phyloP scores from a whole-genome alignment of 2,888 invertebrate species.

The Anorthoa munda region DNA sequence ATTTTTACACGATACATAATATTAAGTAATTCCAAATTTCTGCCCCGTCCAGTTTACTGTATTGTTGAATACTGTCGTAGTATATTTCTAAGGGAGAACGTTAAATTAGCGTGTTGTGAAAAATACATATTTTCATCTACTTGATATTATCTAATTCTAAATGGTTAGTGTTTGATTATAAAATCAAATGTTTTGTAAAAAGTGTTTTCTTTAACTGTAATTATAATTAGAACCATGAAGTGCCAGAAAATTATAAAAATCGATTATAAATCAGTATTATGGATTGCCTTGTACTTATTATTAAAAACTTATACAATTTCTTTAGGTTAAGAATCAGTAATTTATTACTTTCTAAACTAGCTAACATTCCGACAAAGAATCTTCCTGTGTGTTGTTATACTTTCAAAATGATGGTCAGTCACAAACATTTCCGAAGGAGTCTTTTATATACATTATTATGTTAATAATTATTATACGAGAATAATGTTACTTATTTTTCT shows the following conservation, averaged over 20 bases:
- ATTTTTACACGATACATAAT: constrained; percentile 38
- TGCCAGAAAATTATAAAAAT: constrained; percentile 72
- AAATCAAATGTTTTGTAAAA: constrained; percentile 63
- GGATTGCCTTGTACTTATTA: constrained; percentile 74
- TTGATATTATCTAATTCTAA: constrained; percentile 57
- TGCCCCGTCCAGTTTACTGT: constrained; percentile 72
- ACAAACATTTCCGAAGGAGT: constrained; percentile 59
- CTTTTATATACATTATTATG: constrained; percentile 53
- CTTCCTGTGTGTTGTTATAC: constrained; percentile 43
- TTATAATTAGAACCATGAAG: constrained; percentile 66
- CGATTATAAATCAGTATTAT: constrained; percentile 75
- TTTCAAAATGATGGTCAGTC: constrained; percentile 55
- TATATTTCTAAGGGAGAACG: constrained; percentile 37
- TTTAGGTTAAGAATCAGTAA: constrained; percentile 63
- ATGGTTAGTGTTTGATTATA: constrained; percentile 66
- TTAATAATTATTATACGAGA: constrained; percentile 55
- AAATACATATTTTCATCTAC: constrained; percentile 58
- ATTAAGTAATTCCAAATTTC: constrained; percentile 62
- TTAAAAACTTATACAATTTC: constrained; percentile 63
- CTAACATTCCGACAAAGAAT: constrained; percentile 60
- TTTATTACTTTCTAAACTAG: constrained; percentile 54
- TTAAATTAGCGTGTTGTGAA: constrained; percentile 49
- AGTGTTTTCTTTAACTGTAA: constrained; percentile 64
- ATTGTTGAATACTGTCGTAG: constrained; percentile 51
- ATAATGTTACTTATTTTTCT: constrained; percentile 66